These are phyloP conservation scores for Rhamphomyia laevipes DNA, from an alignment of 2,888 invertebrate species.

Conservation along the genomic window DNA sequence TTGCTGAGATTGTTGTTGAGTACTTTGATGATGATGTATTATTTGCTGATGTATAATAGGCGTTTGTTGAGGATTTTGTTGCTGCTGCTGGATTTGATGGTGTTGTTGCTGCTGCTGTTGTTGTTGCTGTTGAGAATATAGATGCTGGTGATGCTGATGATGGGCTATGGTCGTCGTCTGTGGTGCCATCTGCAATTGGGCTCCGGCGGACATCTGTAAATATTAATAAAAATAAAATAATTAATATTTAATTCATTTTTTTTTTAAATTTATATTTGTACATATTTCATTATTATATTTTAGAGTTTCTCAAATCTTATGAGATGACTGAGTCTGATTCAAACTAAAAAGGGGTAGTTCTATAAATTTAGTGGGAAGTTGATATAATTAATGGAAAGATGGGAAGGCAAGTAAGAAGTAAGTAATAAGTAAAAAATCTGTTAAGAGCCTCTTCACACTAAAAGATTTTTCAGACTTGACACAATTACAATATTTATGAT, in stretches of 20 bases:
- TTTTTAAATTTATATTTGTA: no score
- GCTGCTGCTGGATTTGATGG: slow-evolving; percentile 14
- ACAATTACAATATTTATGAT: no score
- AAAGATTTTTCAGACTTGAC: no score
- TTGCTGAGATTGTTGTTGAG: slow-evolving; percentile 16
- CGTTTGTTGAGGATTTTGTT: slow-evolving; percentile 10
- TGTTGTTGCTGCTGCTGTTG: slow-evolving; percentile 23
- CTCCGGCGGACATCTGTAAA: slow-evolving; percentile 86
- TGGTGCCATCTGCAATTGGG: slow-evolving; percentile 96
- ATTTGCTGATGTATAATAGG: slow-evolving; percentile 13
- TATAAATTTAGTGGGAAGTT: no score
- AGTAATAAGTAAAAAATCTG: no score
- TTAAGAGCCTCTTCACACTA: no score
- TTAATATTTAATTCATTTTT: not conserved
- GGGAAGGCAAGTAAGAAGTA: no score
- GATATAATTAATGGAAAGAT: no score
- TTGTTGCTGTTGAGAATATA: slow-evolving; percentile 23
- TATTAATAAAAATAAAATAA: slow-evolving; percentile 3
- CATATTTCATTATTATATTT: no score
- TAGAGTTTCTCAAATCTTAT: no score
- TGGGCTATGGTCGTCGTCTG: slow-evolving; percentile 58
- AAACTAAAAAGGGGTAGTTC: no score
- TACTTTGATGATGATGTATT: slow-evolving; percentile 15
- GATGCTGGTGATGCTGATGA: slow-evolving; percentile 33
- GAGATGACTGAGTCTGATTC: no score